Evolutionary conservation across 92 coral and sea anemone species (phyloP).

Genomic region (Blastomussa wellsi): DNA sequence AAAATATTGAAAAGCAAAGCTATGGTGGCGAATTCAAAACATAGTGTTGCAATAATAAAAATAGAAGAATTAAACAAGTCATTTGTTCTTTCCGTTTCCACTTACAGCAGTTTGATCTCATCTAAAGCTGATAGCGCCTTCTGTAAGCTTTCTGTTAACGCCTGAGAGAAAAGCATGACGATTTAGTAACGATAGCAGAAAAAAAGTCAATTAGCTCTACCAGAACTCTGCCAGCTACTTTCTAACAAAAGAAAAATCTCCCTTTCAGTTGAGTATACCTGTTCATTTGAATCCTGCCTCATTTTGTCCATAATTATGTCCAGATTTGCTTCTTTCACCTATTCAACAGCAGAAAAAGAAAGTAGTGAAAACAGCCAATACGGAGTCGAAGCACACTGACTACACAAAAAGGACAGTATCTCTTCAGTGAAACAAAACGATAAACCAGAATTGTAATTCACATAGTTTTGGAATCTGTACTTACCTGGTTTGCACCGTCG

Average conservation of each 20-base stretch:
- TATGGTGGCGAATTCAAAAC: too few relatives aligned
- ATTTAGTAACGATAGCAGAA: background rate
- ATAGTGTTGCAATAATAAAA: too few relatives aligned
- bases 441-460: background rate
- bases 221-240: background rate
- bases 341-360: background rate
- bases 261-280: slow-evolving; percentile 42
- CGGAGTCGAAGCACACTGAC: too few relatives aligned
- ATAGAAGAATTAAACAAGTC: too few relatives aligned
- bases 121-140: slow-evolving; percentile 72
- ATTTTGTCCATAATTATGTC: slow-evolving; percentile 96
- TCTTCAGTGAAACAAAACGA: background rate
- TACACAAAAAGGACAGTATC: background rate
- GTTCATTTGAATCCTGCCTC: slow-evolving; percentile 91
- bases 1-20: background rate
- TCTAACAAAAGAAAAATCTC: background rate
- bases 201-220: background rate
- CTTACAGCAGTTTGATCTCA: slow-evolving; percentile 76
- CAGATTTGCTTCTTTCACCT: slow-evolving; percentile 97
- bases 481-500: slow-evolving; percentile 92
- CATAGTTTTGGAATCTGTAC: background rate
- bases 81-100: background rate
- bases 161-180: slow-evolving; percentile 36
- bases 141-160: slow-evolving; percentile 66
- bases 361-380: background rate